Evolutionary conservation across 1,140 invertebrate genomes (phyloP).

Genomic region (Drosophila kepulauana): DNA sequence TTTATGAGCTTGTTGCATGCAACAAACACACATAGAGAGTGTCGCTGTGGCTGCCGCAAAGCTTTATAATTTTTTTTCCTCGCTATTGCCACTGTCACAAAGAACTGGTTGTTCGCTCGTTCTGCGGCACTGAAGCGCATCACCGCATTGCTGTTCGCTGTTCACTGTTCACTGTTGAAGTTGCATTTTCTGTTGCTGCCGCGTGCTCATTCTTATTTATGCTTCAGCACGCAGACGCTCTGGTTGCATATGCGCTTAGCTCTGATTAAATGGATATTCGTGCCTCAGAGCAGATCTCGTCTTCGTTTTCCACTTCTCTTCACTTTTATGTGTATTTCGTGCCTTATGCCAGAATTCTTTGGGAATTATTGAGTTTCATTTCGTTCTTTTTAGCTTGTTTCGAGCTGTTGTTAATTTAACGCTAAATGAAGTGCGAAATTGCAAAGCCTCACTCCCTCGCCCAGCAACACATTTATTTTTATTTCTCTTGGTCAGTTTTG

Average conservation of each 20-base stretch:
- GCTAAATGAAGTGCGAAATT: slow-evolving; percentile 84
- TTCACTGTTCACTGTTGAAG: slow-evolving; percentile 2
- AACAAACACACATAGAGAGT: slow-evolving; percentile 1
- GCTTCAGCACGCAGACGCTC: slow-evolving; percentile 63
- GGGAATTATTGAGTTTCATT: slow-evolving; percentile 21
- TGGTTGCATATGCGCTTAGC: slow-evolving; percentile 62
- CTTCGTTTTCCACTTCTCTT: slow-evolving; percentile 13
- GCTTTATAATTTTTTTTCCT: slow-evolving; percentile 7
- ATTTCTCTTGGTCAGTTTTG: slow-evolving; percentile 15
- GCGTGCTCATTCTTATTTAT: slow-evolving; percentile 77
- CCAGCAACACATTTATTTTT: slow-evolving; percentile 15
- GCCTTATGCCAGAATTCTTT: slow-evolving; percentile 46
- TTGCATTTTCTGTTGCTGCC: slow-evolving; percentile 36
- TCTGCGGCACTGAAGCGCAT: slow-evolving; percentile 79
- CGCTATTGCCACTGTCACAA: slow-evolving; percentile 27
- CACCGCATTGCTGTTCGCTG: slow-evolving; percentile 52
- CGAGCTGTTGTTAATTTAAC: slow-evolving; percentile 76
- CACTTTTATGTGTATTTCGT: slow-evolving; percentile 65
- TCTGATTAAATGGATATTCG: slow-evolving; percentile 78
- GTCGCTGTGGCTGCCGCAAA: slow-evolving; percentile 1
- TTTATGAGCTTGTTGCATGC: slow-evolving; percentile 59
- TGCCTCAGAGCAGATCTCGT: slow-evolving; percentile 45
- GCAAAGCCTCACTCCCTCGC: slow-evolving; percentile 40
- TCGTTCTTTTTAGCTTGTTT: not conserved
- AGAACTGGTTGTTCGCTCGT: slow-evolving; percentile 51